Evolutionary conservation across 2,888 invertebrate species (phyloP).

Genomic region (Rugalucina vietnamica): DNA sequence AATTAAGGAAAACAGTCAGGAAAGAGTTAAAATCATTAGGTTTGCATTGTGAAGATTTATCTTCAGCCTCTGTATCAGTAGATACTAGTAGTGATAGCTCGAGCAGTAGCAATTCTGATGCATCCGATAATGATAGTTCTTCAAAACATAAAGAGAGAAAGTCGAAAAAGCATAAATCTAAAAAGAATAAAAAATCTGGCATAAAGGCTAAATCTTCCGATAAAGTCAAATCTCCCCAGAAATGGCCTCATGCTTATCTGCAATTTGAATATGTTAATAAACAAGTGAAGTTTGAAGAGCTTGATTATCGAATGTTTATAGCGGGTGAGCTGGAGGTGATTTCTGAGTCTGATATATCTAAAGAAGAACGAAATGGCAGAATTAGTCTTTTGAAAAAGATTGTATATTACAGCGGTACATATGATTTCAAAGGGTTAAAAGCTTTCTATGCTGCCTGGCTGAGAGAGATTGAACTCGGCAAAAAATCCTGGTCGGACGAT

Average conservation of each 20-base stretch:
- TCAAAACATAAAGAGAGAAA: not conserved
- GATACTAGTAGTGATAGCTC: no score
- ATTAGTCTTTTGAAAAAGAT: constrained; percentile 9
- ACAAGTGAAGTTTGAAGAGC: not conserved
- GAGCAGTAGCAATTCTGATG: no score
- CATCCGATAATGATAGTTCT: no score
- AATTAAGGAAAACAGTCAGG: no score
- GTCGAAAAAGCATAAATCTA: no score
- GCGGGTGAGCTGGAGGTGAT: constrained; percentile 28
- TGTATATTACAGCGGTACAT: constrained; percentile 7
- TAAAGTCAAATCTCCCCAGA: not conserved
- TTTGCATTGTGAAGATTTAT: no score
- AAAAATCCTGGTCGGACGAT: constrained; percentile 2
- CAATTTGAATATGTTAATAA: constrained; percentile 10
- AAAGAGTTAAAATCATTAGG: no score
- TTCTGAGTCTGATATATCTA: not conserved
- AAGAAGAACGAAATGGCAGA: constrained; percentile 6
- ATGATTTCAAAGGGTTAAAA: constrained; percentile 16
- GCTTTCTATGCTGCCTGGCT: constrained; percentile 11
- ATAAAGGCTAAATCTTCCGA: constrained; percentile 8
- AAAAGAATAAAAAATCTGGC: not conserved
- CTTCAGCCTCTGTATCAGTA: no score
- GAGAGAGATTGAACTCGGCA: constrained; percentile 24
- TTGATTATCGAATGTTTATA: not conserved
- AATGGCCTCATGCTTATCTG: not conserved